These are phyloP conservation scores for Oscheius sp. DNA, from an alignment of 2,888 invertebrate genomes.

Conservation along the genomic window DNA sequence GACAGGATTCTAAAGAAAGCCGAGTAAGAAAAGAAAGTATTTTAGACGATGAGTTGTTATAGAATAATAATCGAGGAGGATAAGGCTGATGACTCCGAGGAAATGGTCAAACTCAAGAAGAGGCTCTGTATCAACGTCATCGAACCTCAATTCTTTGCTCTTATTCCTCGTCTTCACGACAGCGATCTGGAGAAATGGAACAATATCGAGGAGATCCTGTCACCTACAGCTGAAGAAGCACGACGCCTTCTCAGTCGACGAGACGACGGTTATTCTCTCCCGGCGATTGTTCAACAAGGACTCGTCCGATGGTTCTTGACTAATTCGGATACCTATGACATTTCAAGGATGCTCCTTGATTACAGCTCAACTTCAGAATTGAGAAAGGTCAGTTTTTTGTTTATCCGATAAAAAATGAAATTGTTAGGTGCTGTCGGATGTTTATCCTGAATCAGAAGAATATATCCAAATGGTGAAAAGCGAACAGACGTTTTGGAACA, in stretches of 20 bases:
- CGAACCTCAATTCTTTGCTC: background rate
- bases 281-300: background rate
- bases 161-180: background rate
- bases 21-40: background rate
- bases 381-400: too few relatives aligned
- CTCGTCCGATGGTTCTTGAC: too few relatives aligned
- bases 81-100: background rate
- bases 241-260: too few relatives aligned
- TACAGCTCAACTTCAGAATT: background rate
- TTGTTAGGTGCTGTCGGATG: too few relatives aligned
- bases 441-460: too few relatives aligned
- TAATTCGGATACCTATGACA: too few relatives aligned
- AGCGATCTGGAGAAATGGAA: too few relatives aligned
- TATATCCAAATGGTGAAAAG: too few relatives aligned
- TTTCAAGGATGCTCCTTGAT: background rate
- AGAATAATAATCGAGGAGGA: constrained; percentile 19
- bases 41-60: background rate
- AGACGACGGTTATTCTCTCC: background rate
- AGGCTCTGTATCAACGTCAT: background rate
- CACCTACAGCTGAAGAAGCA: too few relatives aligned
- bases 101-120: background rate
- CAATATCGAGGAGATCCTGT: too few relatives aligned
- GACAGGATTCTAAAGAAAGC: background rate
- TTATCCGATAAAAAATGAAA: too few relatives aligned
- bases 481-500: too few relatives aligned